Percentiles rank a stretch among this genome's conserved stretches.
Conservation (phyloP, 2,797 vertebrate genomes). For the Anolis apletophallus region DNA sequence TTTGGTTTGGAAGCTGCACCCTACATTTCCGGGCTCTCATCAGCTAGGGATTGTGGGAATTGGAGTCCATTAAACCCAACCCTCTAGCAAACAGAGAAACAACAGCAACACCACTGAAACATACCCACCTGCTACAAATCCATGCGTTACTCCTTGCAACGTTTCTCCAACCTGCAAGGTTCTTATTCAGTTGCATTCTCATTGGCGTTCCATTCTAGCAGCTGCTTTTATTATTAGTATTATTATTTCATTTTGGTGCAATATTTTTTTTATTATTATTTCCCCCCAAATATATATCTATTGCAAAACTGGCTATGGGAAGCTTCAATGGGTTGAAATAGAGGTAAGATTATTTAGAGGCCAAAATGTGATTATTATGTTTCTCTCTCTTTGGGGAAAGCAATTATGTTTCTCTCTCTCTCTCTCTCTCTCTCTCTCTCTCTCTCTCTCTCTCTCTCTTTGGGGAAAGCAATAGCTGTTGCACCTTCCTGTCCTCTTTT, state of each 20-base stretch:
- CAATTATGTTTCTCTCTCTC: too few species aligned
- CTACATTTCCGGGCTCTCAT: background rate
- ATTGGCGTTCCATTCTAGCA: too few species aligned
- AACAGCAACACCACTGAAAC: background rate
- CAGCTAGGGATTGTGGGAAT: background rate
- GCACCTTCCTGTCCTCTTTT: constrained; percentile 13
- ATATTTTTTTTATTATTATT: too few species aligned
- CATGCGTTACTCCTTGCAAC: background rate
- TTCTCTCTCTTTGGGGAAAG: background rate
- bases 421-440: too few species aligned
- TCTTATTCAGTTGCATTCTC: background rate
- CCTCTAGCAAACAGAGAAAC: background rate
- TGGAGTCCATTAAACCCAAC: background rate
- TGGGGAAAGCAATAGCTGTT: background rate
- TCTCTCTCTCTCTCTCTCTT: too few species aligned
- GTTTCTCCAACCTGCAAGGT: background rate
- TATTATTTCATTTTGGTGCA: too few species aligned
- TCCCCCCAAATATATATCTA: too few species aligned
- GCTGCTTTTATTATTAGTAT: too few species aligned
- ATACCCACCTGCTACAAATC: background rate
- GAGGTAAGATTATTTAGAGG: background rate
- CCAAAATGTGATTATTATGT: too few species aligned
- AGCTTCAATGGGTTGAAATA: background rate
- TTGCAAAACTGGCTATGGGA: too few species aligned
- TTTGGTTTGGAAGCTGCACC: too few species aligned